A percentile compares a stretch with the other conserved stretches of the same genome.
These are phyloP conservation scores for Agrochola litura DNA, from an alignment of 2,888 invertebrate genomes.

Conservation along the genomic window DNA sequence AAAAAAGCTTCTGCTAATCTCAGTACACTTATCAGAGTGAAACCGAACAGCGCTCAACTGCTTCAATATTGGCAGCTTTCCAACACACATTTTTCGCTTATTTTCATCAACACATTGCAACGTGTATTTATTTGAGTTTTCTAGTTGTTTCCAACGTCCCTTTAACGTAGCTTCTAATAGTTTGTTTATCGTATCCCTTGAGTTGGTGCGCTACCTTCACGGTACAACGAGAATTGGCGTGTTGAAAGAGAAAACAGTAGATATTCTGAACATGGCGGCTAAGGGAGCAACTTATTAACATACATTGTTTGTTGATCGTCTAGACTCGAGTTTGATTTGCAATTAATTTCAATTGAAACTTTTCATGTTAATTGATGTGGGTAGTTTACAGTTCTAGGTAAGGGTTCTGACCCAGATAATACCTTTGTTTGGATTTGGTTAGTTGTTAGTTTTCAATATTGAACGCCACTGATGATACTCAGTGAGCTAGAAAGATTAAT, in stretches of 20 bases:
- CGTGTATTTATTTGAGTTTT: constrained; percentile 37
- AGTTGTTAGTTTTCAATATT: constrained; percentile 26
- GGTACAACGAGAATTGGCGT: constrained; percentile 14
- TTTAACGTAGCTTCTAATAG: constrained; percentile 16
- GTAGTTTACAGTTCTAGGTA: constrained; percentile 24
- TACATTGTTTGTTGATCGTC: constrained; percentile 61
- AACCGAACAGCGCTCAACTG: constrained; percentile 27
- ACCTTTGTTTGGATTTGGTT: constrained; percentile 10
- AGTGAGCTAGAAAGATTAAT: constrained; percentile 13
- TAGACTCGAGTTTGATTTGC: constrained; percentile 52
- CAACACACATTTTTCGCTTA: constrained; percentile 58
- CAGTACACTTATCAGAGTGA: constrained; percentile 18
- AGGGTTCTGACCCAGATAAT: constrained; percentile 31
- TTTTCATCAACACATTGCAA: constrained; percentile 52
- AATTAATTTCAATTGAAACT: constrained; percentile 37
- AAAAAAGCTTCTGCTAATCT: constrained; percentile 40
- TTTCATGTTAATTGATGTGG: constrained; percentile 36
- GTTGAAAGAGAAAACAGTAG: constrained; percentile 51
- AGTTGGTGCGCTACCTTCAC: constrained; percentile 33
- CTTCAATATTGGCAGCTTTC: constrained; percentile 52
- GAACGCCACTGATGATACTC: constrained; percentile 1
- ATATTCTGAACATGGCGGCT: constrained; percentile 27
- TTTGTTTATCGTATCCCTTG: constrained; percentile 38
- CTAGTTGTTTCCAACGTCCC: constrained; percentile 28
- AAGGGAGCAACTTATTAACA: constrained; percentile 50